Base-by-base conservation (phyloP, 2,113 vertebrate species). In the Hippocampus zosterae region DNA sequence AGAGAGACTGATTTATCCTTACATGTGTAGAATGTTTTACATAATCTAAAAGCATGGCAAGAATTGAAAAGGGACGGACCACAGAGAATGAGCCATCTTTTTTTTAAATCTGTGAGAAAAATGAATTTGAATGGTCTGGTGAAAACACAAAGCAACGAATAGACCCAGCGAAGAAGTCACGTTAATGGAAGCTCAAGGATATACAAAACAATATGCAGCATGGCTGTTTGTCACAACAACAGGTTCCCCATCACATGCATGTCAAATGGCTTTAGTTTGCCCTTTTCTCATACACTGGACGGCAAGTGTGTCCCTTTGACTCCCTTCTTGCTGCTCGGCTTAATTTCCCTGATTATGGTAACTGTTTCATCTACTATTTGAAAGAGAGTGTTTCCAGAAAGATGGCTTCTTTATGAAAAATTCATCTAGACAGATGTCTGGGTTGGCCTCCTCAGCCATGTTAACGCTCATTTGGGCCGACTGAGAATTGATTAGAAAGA, bases 381-480 rank as follows among this genome's bases (percentile, higher is more conserved):
- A 84, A 81, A 76, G 21, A 55, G 74, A 57, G 56, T 78, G 70
- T 70, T 60, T 82, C 80, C 83, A 71, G 75, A 59, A 81, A 82
- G 80, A 80, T 48, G 71, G 70, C 82, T 65, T 83, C 77, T 44
- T 77, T 66, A 87, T 90, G 75, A 88, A 91, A 90, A 66, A 91
- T 90, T 65, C 59, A 92, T 88, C 62, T 64, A 11, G 64, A 80
- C 89, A 91, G 88, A 91, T 91, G 90, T 89, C 80, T 83, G 69
- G 67, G 80, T 83, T 79, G 81, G 84, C 81, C 82, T 85, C 76
- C 74, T 73, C 79, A 76, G 66, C 80, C 76, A 76, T 68, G 50
- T 60, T 65, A 72, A 66, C 29, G 16, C 74, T 78, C 82, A 72
- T 77, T 61, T 48, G 60, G 76, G 73, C 72, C 81, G 73, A 68